Evolutionary conservation across 2,113 vertebrate species (phyloP).

Genomic region (Odobenus rosmarus): DNA sequence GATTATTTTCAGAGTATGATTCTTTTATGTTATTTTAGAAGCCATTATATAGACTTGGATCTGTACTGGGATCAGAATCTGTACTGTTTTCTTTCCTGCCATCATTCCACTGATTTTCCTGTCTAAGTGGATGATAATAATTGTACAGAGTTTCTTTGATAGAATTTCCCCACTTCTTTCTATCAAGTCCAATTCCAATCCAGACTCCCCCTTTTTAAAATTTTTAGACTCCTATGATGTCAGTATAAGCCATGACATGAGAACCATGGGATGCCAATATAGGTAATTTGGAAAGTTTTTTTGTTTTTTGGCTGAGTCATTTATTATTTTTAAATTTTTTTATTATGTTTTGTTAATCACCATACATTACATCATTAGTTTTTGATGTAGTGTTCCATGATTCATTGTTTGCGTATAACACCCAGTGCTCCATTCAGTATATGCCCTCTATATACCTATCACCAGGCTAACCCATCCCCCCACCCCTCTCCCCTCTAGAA

Average conservation of each 20-base stretch:
- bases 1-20: neutral
- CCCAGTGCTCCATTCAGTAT: too few relatives aligned
- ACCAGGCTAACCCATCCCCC: too few relatives aligned
- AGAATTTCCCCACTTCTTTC: constrained; percentile 48
- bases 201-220: constrained; percentile 60
- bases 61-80: neutral
- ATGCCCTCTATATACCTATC: too few relatives aligned
- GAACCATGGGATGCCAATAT: constrained; percentile 53
- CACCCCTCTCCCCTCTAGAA: too few relatives aligned
- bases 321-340: too few relatives aligned
- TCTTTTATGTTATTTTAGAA: neutral
- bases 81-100: constrained; percentile 5
- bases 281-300: constrained; percentile 42
- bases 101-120: constrained; percentile 60
- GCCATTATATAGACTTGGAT: neutral
- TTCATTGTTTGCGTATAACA: too few relatives aligned
- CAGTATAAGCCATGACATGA: constrained; percentile 67
- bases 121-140: constrained; percentile 66
- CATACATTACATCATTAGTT: too few relatives aligned
- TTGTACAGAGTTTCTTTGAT: constrained; percentile 36
- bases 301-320: neutral
- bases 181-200: constrained; percentile 62
- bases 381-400: too few relatives aligned
- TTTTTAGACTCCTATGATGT: constrained; percentile 72
- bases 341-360: too few relatives aligned